Percentiles rank a stretch among this genome's conserved stretches.
These are phyloP conservation scores for Alcedo atthis DNA, from an alignment of 2,797 vertebrate genomes.

Conservation along the genomic window DNA sequence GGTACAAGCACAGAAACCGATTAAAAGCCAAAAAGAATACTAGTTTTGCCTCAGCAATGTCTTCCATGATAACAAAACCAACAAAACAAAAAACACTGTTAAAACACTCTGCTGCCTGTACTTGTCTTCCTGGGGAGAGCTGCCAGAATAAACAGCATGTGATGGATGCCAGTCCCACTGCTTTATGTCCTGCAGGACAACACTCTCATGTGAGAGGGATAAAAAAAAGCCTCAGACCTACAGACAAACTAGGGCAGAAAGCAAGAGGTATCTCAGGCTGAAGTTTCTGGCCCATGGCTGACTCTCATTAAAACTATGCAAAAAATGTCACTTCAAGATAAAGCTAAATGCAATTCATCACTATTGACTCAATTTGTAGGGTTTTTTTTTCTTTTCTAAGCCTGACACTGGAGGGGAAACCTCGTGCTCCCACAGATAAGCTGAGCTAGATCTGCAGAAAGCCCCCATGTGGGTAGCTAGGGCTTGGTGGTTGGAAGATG, in stretches of 20 bases:
- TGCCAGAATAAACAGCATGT: constrained; percentile 37
- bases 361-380: background rate
- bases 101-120: constrained; percentile 50
- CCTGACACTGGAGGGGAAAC: constrained; percentile 17
- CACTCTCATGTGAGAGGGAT: background rate
- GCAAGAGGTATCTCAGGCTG: background rate
- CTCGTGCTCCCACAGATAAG: background rate
- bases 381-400: background rate
- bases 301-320: constrained; percentile 49
- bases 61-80: background rate
- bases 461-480: background rate
- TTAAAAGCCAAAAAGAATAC: background rate
- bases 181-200: background rate
- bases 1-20: fast-evolving
- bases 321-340: constrained; percentile 33
- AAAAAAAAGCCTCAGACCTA: background rate
- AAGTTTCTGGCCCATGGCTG: constrained; percentile 42
- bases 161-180: constrained; percentile 4
- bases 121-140: constrained; percentile 37
- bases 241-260: background rate
- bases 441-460: background rate
- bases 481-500: no score
- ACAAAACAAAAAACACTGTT: constrained; percentile 11
- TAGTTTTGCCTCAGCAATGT: background rate
- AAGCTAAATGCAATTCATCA: constrained; percentile 51